phyloP scores from a whole-genome alignment of 1,140 invertebrate genomes.

The Rhagoletis zephyria region DNA sequence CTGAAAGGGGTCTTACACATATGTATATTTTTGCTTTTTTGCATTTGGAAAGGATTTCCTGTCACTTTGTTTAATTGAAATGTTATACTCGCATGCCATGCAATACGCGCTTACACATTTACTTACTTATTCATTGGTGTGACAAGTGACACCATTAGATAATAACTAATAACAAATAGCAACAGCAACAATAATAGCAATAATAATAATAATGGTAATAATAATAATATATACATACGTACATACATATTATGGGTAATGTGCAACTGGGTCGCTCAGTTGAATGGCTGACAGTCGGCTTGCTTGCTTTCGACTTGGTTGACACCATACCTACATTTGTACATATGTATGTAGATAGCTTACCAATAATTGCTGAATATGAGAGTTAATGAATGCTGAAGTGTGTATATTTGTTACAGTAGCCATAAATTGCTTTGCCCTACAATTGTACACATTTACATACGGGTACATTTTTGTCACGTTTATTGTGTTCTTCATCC shows the following conservation, averaged over 20 bases:
- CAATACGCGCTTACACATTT: conserved; percentile 31
- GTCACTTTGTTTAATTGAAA: conserved; percentile 51
- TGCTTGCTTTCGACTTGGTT: not conserved
- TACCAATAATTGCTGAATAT: conserved; percentile 27
- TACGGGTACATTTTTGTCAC: not conserved
- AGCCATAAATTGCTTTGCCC: too few species aligned
- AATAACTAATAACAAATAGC: conserved; percentile 34
- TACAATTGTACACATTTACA: not conserved
- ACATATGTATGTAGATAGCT: not conserved
- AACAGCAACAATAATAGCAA: conserved; percentile 37
- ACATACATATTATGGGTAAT: not conserved
- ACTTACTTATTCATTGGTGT: conserved; percentile 19
- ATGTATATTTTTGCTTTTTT: not conserved
- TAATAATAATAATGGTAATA: conserved; percentile 3
- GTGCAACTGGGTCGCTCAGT: conserved; percentile 4
- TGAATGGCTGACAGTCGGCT: not conserved
- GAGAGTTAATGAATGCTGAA: conserved; percentile 1
- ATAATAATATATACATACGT: too few species aligned
- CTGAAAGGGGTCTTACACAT: too few species aligned
- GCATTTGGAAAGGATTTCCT: conserved; percentile 36
- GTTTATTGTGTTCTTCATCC: too few species aligned
- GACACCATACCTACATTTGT: not conserved
- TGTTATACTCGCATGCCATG: conserved; percentile 40
- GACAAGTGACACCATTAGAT: conserved; percentile 49
- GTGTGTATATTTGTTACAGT: not conserved